Percentiles rank a stretch among this genome's conserved stretches.
Evolutionary conservation across 2,888 invertebrate species (phyloP).

Genomic region (Philhelius pedissequus): DNA sequence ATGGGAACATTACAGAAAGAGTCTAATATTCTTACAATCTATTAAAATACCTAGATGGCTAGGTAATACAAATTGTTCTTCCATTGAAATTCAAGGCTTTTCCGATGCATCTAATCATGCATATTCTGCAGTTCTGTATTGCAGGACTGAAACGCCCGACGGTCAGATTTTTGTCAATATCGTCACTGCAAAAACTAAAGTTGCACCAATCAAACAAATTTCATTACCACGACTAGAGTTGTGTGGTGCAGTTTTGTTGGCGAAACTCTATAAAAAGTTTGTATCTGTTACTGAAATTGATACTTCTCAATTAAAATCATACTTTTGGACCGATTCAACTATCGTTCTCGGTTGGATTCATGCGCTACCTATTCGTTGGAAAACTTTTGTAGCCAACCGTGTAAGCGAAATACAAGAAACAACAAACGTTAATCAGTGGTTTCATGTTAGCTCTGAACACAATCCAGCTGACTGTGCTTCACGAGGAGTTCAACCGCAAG

Average conservation of each 20-base stretch:
- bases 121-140: background rate
- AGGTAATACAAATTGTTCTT: background rate
- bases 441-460: background rate
- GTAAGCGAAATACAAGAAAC: background rate
- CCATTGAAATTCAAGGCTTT: background rate
- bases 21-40: background rate
- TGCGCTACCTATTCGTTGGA: slow-evolving; percentile 32
- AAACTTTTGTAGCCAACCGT: background rate
- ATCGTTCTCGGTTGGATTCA: slow-evolving; percentile 44
- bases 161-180: too few relatives aligned
- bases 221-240: slow-evolving; percentile 66
- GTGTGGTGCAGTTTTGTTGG: slow-evolving; percentile 32
- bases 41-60: background rate
- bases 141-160: background rate
- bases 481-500: background rate
- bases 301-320: background rate
- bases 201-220: too few relatives aligned
- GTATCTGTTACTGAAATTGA: background rate
- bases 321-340: slow-evolving; percentile 28
- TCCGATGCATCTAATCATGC: background rate
- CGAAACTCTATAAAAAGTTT: background rate
- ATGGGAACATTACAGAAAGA: background rate
- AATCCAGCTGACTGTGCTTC: slow-evolving; percentile 1
- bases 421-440: background rate
- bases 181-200: too few relatives aligned